A percentile compares a stretch with the other conserved stretches of the same genome.
phyloP scores from a whole-genome alignment of 2,797 vertebrate species.

The Halcyon smyrnensis region DNA sequence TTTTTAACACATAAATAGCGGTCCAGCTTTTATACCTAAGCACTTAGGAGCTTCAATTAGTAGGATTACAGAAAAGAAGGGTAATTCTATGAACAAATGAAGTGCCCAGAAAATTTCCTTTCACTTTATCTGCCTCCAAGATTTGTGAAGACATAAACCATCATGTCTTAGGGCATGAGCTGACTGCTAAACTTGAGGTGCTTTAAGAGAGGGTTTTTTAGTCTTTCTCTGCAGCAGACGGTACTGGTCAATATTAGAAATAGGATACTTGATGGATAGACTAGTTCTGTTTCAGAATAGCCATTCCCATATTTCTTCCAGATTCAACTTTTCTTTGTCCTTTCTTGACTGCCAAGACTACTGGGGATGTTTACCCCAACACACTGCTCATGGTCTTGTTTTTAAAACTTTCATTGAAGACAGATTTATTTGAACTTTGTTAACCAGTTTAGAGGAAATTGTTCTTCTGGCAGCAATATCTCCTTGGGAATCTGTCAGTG shows the following conservation, averaged over 20 bases:
- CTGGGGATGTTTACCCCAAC: background rate
- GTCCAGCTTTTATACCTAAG: background rate
- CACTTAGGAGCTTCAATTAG: background rate
- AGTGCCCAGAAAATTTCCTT: background rate
- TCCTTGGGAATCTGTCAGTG: slow-evolving; percentile 31
- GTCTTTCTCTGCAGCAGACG: slow-evolving; percentile 1
- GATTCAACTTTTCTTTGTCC: background rate
- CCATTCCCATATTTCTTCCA: slow-evolving; percentile 35
- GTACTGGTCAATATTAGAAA: background rate
- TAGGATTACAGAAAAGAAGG: background rate
- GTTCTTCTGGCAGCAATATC: slow-evolving; percentile 46
- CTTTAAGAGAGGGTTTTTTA: background rate
- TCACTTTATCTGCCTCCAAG: background rate
- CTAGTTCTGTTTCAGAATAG: slow-evolving; percentile 13
- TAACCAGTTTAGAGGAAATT: slow-evolving; percentile 59
- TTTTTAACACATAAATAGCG: background rate
- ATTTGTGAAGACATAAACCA: background rate
- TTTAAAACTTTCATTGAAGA: slow-evolving; percentile 46
- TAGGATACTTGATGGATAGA: background rate
- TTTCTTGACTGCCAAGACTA: slow-evolving; percentile 12
- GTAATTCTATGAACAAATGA: background rate
- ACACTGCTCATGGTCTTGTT: background rate
- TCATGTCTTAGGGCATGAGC: background rate
- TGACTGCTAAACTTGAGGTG: background rate
- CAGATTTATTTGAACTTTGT: slow-evolving; percentile 32